Evolutionary conservation across 2,888 invertebrate genomes (phyloP).

Genomic region (Creontiades dilutus): DNA sequence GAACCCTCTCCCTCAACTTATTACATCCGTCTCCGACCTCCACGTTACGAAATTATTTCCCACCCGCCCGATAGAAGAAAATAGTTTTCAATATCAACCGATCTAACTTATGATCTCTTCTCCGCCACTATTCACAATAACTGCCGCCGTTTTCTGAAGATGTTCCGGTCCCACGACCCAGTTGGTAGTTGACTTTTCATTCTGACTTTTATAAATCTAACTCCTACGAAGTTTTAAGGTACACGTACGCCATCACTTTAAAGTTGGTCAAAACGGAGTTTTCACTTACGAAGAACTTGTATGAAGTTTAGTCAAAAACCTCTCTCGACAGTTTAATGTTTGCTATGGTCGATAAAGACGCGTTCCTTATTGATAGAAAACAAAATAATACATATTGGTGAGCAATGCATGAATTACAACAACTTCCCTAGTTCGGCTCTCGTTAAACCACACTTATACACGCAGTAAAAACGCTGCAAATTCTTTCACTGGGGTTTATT

Average conservation of each 20-base stretch:
- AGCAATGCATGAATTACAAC: too few species aligned
- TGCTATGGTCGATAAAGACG: too few species aligned
- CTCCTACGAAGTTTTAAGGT: not conserved
- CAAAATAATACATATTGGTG: too few species aligned
- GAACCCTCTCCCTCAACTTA: not conserved
- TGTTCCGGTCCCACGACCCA: not conserved
- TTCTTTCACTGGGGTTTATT: too few species aligned
- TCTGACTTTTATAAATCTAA: not conserved
- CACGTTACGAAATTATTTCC: not conserved
- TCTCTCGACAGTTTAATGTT: too few species aligned
- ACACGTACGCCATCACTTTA: not conserved
- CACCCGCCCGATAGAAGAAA: not conserved
- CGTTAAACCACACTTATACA: too few species aligned
- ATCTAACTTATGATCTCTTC: not conserved
- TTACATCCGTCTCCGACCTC: not conserved
- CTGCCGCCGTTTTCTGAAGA: not conserved
- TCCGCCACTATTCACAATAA: not conserved
- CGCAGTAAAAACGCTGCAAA: too few species aligned
- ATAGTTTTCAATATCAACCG: constrained; percentile 17
- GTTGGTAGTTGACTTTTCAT: not conserved
- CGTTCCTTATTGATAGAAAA: too few species aligned
- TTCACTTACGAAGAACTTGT: too few species aligned
- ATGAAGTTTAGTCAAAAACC: too few species aligned
- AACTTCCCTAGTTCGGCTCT: too few species aligned
- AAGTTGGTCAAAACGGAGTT: not conserved